Percentiles rank a stretch among this genome's conserved stretches.
These are phyloP conservation scores for Hephaestus fuliginosus DNA, from an alignment of 2,797 vertebrate species.

Conservation along the genomic window DNA sequence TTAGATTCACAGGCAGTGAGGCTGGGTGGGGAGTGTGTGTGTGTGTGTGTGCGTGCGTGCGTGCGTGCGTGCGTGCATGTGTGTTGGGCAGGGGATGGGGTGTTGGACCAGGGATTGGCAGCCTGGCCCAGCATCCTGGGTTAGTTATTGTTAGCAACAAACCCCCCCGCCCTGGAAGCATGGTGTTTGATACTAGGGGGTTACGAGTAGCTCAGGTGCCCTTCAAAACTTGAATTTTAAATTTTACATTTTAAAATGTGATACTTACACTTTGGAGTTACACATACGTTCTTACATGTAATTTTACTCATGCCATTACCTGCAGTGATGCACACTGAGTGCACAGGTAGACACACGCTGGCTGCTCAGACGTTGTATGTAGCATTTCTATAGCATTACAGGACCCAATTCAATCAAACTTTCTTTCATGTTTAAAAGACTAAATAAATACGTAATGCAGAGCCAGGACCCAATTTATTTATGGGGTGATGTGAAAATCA, in stretches of 20 bases:
- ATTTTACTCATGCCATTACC: background rate
- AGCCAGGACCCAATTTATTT: background rate
- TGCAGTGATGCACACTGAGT: background rate
- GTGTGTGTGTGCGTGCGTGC: background rate
- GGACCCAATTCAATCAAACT: background rate
- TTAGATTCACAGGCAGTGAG: conserved; percentile 62
- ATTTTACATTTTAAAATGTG: conserved; percentile 7
- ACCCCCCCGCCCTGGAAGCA: conserved; percentile 18
- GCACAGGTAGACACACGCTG: background rate
- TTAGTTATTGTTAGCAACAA: conserved; percentile 74
- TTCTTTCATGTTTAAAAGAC: background rate
- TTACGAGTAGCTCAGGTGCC: conserved; percentile 30
- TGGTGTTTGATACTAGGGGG: conserved; percentile 13
- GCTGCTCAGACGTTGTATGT: background rate
- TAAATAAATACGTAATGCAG: background rate
- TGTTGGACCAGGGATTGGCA: conserved; percentile 61
- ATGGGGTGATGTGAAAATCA: background rate
- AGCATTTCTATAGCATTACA: background rate
- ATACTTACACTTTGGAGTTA: background rate
- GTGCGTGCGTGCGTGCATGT: background rate
- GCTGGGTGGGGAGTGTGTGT: conserved; percentile 21
- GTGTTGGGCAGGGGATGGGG: background rate
- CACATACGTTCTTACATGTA: background rate
- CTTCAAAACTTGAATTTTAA: conserved; percentile 34
- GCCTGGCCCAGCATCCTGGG: conserved; percentile 57